Conservation (phyloP, 2,797 vertebrate genomes). For the Hylomyscus alleni region DNA sequence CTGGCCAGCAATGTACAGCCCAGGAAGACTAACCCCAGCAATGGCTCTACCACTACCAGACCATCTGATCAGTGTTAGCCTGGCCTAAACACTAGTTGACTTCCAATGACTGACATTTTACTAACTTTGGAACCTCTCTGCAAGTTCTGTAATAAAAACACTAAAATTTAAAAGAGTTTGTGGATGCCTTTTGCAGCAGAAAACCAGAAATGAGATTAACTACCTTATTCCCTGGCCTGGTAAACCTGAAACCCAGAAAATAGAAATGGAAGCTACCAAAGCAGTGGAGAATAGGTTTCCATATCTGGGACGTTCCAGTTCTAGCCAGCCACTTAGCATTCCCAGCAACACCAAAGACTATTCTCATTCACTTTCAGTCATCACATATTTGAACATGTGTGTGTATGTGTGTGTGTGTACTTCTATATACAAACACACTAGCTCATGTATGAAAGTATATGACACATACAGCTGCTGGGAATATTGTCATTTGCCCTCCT, state of each 20-base stretch:
- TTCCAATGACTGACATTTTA: neutral
- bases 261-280: conserved; percentile 17
- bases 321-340: neutral
- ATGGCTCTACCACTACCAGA: neutral
- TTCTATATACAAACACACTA: neutral
- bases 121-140: neutral
- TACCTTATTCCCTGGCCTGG: neutral
- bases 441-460: neutral
- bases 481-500: conserved; percentile 36
- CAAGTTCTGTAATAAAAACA: conserved; percentile 8
- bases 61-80: neutral
- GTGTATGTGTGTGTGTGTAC: too few relatives aligned
- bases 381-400: neutral
- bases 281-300: neutral
- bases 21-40: neutral
- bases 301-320: neutral
- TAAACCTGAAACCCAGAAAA: neutral
- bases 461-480: neutral
- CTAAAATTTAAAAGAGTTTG: neutral
- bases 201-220: neutral
- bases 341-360: neutral
- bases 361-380: conserved; percentile 29
- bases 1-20: neutral
- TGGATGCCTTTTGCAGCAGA: neutral
- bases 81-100: neutral